Percentiles rank a stretch among this genome's conserved stretches.
These are phyloP conservation scores for Umimayanthus kanabou DNA, from an alignment of 92 coral and sea anemone species.

Conservation along the genomic window DNA sequence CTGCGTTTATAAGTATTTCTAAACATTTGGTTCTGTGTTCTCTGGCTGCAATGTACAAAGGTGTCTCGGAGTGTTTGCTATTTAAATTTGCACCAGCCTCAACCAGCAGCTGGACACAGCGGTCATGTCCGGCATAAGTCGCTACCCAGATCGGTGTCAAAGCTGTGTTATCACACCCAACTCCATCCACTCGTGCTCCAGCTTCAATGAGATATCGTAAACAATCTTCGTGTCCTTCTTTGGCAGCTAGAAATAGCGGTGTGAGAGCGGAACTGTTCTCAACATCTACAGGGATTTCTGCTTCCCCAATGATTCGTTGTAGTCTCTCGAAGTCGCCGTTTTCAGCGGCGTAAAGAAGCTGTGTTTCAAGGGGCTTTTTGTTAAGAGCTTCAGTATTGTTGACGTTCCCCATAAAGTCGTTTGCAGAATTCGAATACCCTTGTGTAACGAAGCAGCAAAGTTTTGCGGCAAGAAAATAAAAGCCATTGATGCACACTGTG, in stretches of 20 bases:
- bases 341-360: constrained; percentile 77
- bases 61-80: constrained; percentile 71
- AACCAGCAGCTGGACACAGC: constrained; percentile 67
- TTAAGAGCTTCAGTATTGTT: constrained; percentile 58
- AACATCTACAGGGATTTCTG: constrained; percentile 52
- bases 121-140: constrained; percentile 74
- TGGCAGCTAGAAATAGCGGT: constrained; percentile 78
- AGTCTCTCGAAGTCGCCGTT: constrained; percentile 68
- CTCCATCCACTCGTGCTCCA: constrained; percentile 84
- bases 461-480: background rate
- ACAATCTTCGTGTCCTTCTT: constrained; percentile 87
- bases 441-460: background rate
- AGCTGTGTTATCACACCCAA: constrained; percentile 66
- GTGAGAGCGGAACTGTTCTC: constrained; percentile 85
- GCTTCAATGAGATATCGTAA: constrained; percentile 66
- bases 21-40: constrained; percentile 77
- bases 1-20: constrained; percentile 71
- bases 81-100: constrained; percentile 80
- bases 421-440: constrained; percentile 6
- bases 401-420: constrained; percentile 69
- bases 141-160: constrained; percentile 90
- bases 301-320: constrained; percentile 49
- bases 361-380: constrained; percentile 67
- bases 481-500: background rate
- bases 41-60: constrained; percentile 79